Evolutionary conservation across 2,797 vertebrate species (phyloP).

Genomic region (Sebastes elongatus): DNA sequence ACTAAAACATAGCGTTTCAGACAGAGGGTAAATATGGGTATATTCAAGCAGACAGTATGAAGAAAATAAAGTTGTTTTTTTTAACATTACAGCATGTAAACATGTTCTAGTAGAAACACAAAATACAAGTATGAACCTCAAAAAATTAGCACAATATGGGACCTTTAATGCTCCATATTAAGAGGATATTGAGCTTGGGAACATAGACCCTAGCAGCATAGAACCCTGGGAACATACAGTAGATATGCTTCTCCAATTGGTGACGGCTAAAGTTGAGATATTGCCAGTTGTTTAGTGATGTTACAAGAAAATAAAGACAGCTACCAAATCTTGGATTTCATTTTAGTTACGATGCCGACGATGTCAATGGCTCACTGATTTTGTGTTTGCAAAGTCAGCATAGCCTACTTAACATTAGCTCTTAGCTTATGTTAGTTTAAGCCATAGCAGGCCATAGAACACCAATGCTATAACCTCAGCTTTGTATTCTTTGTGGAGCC

Average conservation of each 20-base stretch:
- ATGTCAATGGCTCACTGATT: not conserved
- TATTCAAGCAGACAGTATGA: no score
- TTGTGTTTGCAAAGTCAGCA: not conserved
- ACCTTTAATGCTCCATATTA: not conserved
- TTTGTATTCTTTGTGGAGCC: not conserved
- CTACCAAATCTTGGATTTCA: not conserved
- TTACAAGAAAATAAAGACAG: not conserved
- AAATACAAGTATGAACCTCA: no score
- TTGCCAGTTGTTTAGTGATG: not conserved
- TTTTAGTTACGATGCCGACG: not conserved
- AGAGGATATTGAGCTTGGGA: not conserved
- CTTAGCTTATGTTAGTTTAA: not conserved
- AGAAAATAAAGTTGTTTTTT: fast-evolving
- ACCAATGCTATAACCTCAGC: not conserved
- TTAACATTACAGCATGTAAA: no score
- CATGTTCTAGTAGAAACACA: no score
- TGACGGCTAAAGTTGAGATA: not conserved
- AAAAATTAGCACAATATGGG: no score
- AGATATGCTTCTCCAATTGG: fast-evolving
- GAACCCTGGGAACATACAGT: fast-evolving
- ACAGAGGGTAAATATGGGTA: fast-evolving
- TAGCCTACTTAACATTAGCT: not conserved
- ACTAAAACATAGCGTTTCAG: no score
- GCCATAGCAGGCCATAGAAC: not conserved
- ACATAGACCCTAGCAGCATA: not conserved